Percentiles rank a stretch among this genome's conserved stretches.
phyloP scores from a whole-genome alignment of 1,140 invertebrate species.

The Panagrolaimus sp. region DNA sequence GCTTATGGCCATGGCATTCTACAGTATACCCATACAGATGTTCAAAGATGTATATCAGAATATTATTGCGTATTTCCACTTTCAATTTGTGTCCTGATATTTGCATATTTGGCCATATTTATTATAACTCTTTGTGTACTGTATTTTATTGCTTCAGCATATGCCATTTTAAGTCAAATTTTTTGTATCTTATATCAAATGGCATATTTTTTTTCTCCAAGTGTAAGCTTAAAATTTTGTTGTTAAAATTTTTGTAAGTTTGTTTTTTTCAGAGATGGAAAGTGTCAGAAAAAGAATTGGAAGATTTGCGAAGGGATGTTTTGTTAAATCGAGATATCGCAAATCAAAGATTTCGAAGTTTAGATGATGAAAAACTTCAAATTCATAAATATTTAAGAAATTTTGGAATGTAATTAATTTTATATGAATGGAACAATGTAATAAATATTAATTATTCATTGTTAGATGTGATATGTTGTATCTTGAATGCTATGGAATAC shows the following conservation, averaged over 20 bases:
- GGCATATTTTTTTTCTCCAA: slow-evolving; percentile 2
- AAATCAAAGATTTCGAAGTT: not conserved
- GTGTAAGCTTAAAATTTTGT: not conserved
- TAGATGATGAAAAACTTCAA: not conserved
- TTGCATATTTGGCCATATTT: slow-evolving; percentile 2
- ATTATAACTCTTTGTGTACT: not conserved
- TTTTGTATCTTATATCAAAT: slow-evolving; percentile 2
- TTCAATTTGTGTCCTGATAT: not conserved
- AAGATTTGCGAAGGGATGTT: not conserved
- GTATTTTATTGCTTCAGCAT: not conserved
- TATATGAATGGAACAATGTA: no score
- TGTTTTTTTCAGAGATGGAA: slow-evolving; percentile 5
- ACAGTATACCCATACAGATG: not conserved
- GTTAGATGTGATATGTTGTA: no score
- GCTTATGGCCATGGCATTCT: not conserved
- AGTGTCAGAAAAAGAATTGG: not conserved
- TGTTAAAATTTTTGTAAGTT: not conserved
- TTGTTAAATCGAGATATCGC: not conserved
- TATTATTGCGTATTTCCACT: not conserved
- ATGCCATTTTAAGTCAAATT: not conserved
- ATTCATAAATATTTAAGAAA: not conserved
- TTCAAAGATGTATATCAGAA: not conserved
- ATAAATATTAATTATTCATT: no score
- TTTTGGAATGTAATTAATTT: no score
- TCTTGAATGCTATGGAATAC: no score